Conservation (phyloP, 2,113 vertebrate genomes). For the Balaenoptera acutorostrata region DNA sequence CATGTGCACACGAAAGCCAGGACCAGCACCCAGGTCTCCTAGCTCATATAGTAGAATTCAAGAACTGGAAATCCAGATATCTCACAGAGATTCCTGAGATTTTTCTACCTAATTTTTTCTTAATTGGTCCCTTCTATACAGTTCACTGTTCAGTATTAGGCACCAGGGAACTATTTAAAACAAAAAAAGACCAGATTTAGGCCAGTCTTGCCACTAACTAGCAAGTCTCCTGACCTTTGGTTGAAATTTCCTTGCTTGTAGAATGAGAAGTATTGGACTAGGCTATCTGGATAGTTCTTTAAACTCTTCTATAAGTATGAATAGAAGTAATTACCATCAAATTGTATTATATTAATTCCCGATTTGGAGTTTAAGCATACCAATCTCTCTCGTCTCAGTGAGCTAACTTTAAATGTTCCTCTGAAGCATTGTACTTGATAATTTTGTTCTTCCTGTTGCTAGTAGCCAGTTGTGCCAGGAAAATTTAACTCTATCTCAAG, state of each 20-base stretch:
- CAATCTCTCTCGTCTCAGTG: slow-evolving; percentile 10
- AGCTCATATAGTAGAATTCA: not conserved
- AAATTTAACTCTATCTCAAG: slow-evolving; percentile 79
- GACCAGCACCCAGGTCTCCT: not conserved
- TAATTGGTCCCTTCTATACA: not conserved
- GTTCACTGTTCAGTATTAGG: not conserved
- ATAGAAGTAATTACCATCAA: not conserved
- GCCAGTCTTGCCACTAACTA: not conserved
- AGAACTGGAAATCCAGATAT: not conserved
- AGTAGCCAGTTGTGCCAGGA: slow-evolving; percentile 75
- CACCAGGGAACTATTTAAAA: not conserved
- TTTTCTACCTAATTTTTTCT: not conserved
- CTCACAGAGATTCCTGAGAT: not conserved
- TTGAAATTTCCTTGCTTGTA: not conserved
- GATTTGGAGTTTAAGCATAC: not conserved
- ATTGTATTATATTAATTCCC: not conserved
- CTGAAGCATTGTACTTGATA: slow-evolving; percentile 69
- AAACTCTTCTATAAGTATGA: not conserved
- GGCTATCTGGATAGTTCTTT: not conserved
- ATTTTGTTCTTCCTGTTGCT: slow-evolving; percentile 75
- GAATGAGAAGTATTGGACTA: slow-evolving; percentile 4
- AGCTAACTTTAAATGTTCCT: slow-evolving; percentile 62
- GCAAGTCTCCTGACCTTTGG: not conserved
- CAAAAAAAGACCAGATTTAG: not conserved
- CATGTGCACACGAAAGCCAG: not conserved